phyloP scores from a whole-genome alignment of 2,113 vertebrate species.

The Hyla sarda region DNA sequence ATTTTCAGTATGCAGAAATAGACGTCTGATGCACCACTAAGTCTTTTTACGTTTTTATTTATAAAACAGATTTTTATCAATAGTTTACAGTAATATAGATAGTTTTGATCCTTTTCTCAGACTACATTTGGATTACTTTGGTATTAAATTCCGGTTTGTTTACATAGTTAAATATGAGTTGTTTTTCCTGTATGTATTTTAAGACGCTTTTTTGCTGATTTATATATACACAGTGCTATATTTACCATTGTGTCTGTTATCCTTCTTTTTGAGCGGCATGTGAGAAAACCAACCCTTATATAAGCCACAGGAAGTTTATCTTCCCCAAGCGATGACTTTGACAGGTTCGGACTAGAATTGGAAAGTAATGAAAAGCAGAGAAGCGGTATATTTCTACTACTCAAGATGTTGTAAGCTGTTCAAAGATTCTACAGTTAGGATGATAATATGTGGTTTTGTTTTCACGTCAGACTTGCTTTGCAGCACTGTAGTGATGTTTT shows the following conservation, averaged over 20 bases:
- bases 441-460: background rate
- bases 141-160: background rate
- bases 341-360: background rate
- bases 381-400: background rate
- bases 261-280: background rate
- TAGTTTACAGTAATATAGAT: background rate
- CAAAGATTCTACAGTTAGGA: background rate
- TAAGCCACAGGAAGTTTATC: background rate
- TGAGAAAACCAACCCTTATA: background rate
- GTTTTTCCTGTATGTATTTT: background rate
- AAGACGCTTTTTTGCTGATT: background rate
- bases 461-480: background rate
- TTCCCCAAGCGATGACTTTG: background rate
- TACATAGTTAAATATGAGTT: background rate
- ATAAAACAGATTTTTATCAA: background rate
- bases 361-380: background rate
- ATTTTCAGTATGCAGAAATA: too few relatives aligned
- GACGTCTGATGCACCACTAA: too few relatives aligned
- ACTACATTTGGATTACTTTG: background rate
- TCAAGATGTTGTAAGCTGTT: background rate
- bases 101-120: background rate
- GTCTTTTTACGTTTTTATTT: background rate
- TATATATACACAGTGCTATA: conserved; percentile 1
- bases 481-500: background rate
- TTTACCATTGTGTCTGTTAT: conserved; percentile 3